These are phyloP conservation scores for Gambusia holbrooki DNA, from an alignment of 2,113 vertebrate species.

Conservation along the genomic window DNA sequence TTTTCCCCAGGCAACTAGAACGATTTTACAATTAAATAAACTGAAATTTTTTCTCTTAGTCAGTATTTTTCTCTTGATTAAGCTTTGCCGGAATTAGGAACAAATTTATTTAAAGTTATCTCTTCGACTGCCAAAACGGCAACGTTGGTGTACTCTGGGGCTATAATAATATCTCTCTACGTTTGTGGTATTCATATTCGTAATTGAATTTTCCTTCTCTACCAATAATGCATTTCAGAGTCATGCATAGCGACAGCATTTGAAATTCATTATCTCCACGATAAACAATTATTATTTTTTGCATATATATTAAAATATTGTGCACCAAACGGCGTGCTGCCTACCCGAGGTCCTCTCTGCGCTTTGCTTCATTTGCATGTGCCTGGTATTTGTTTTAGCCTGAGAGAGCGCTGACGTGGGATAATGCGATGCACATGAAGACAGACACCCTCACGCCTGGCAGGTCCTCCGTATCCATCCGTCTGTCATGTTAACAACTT, in stretches of 20 bases:
- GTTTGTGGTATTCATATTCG: constrained; percentile 47
- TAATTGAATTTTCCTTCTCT: constrained; percentile 59
- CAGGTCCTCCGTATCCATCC: constrained; percentile 53
- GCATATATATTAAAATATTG: constrained; percentile 75
- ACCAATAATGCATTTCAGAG: constrained; percentile 61
- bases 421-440: constrained; percentile 52
- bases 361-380: constrained; percentile 72
- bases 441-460: constrained; percentile 49
- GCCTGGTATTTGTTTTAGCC: constrained; percentile 70
- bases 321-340: constrained; percentile 36
- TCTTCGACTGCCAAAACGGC: background rate
- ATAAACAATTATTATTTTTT: constrained; percentile 66
- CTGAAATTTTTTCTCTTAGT: background rate
- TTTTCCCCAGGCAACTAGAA: background rate
- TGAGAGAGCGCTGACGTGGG: constrained; percentile 56
- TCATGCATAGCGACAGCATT: constrained; percentile 58
- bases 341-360: constrained; percentile 58
- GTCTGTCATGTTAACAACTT: constrained; percentile 72
- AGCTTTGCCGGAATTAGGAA: background rate
- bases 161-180: constrained; percentile 18
- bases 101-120: constrained; percentile 2
- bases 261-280: constrained; percentile 69
- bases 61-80: background rate
- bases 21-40: background rate
- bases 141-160: background rate